Conservation (phyloP, 2,113 vertebrate species). For the Leptodactylus fuscus region DNA sequence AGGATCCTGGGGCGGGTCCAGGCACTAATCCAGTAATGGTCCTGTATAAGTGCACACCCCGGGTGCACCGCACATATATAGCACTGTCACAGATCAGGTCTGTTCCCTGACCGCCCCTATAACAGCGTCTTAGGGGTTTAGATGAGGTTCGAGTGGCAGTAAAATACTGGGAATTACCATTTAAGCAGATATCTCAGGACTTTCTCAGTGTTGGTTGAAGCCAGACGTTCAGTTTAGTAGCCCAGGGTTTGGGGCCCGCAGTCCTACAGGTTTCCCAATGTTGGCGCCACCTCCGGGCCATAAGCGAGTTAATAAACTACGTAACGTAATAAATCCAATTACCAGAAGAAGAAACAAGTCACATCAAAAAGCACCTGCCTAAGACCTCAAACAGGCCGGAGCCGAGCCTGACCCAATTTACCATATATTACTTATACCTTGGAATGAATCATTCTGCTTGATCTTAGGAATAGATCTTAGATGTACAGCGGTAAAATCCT, state of each 20-base stretch:
- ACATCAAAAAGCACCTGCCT: background rate
- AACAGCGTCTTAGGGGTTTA: too few species aligned
- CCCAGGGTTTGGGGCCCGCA: background rate
- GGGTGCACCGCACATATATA: too few species aligned
- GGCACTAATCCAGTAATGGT: too few species aligned
- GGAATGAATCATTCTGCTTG: constrained; percentile 32
- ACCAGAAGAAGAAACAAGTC: constrained; percentile 5
- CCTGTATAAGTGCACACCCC: too few species aligned
- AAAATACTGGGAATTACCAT: too few species aligned
- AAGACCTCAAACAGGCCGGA: background rate
- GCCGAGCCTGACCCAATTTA: constrained; percentile 6
- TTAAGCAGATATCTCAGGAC: too few species aligned
- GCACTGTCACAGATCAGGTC: too few species aligned
- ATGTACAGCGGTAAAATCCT: background rate
- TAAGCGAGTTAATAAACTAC: background rate
- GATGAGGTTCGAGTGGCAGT: too few species aligned
- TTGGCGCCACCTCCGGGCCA: background rate
- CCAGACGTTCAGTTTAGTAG: background rate
- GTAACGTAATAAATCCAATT: background rate
- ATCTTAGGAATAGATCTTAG: background rate
- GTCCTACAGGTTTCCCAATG: background rate
- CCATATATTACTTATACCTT: constrained; percentile 24
- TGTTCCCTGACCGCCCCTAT: too few species aligned
- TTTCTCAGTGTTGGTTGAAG: background rate
- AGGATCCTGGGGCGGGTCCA: too few species aligned